Evolutionary conservation across 2,888 invertebrate genomes (phyloP), one percentile per base, ranked within the genome.

Genomic region (Hirtodrosophila histrioides): DNA sequence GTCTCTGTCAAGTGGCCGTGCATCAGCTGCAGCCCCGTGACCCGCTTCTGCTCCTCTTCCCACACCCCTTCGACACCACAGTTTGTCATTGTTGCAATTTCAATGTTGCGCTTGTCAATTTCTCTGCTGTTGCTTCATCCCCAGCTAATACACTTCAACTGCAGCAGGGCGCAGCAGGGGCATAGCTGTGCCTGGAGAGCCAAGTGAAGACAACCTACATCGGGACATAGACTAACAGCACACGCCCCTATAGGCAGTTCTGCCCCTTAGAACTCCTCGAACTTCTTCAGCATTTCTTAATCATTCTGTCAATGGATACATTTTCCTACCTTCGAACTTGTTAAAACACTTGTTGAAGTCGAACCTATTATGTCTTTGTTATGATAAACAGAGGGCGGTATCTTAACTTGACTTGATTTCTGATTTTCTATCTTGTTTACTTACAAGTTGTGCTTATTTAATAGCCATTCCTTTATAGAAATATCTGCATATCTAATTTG

Each of bases 51-150:
- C 50, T 35, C 6, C 24, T 17, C 9, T 10, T 43, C 17, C 29
- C 8, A n/a, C 31, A 10, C 41, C 9, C 27, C 0, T 12, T 17
- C 17, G 17, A 17, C 17, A 41, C 43, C 61, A 44, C 81, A 84
- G 87, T 83, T 88, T 84, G 81, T 88, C 88, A 88, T 86, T 83
- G 82, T 80, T 70, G 80, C 82, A 83, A 84, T 82, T 84, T 88
- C 83, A 84, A 84, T 84, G 83, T 84, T 84, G 78, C 85, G 88
- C 83, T 86, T 83, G 83, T 84, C 83, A 84, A 84, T 84, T 84
- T 86, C 69, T 66, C 66, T 77, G 68, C 51, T 56, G 55, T 39
- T 31, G 69, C 50, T 39, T n/a, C 51, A 46, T 37, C 6, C 45
- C 35, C 44, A 44, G 40, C 55, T 50, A 50, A 55, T 46, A 36